These are phyloP conservation scores for Drosophila sordidula DNA, from an alignment of 2,888 invertebrate genomes.

Conservation along the genomic window DNA sequence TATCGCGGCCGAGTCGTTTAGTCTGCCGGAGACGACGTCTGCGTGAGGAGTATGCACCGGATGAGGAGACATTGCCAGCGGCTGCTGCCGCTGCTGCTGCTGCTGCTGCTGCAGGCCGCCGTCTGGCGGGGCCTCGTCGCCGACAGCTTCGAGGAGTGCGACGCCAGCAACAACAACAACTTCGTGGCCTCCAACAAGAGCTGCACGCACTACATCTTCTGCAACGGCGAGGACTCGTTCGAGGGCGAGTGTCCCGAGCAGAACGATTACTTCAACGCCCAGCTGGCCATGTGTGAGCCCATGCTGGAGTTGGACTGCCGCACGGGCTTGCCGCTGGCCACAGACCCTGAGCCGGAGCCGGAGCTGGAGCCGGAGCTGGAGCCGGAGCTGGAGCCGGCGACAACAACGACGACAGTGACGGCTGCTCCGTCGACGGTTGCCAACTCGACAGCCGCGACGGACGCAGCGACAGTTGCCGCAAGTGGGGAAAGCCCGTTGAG, in stretches of 20 bases:
- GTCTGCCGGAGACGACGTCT: slow-evolving; percentile 25
- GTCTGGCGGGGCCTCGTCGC: slow-evolving; percentile 5
- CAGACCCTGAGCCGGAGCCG: not conserved
- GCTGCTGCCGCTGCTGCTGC: slow-evolving; percentile 17
- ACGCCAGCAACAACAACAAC: slow-evolving; percentile 18
- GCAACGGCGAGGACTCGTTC: slow-evolving; percentile 76
- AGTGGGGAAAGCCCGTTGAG: not conserved
- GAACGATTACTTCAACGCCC: slow-evolving; percentile 64
- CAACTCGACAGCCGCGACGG: not conserved
- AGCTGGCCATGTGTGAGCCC: slow-evolving; percentile 66
- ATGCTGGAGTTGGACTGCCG: slow-evolving; percentile 65
- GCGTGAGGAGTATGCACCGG: slow-evolving; percentile 9
- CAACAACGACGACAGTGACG: slow-evolving; percentile 1
- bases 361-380: not conserved
- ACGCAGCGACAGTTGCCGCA: not conserved
- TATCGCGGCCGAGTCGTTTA: slow-evolving; percentile 18
- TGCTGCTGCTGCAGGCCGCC: slow-evolving; percentile 21
- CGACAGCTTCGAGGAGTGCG: slow-evolving; percentile 64
- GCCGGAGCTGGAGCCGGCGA: not conserved
- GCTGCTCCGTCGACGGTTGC: not conserved
- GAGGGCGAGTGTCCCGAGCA: slow-evolving; percentile 75
- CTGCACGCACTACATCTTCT: slow-evolving; percentile 75
- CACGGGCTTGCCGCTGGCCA: slow-evolving; percentile 29
- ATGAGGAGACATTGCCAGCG: slow-evolving; percentile 1
- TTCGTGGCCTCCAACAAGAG: slow-evolving; percentile 66